Conservation (phyloP, 2,113 vertebrate genomes). For the Thinocorus orbignyianus region DNA sequence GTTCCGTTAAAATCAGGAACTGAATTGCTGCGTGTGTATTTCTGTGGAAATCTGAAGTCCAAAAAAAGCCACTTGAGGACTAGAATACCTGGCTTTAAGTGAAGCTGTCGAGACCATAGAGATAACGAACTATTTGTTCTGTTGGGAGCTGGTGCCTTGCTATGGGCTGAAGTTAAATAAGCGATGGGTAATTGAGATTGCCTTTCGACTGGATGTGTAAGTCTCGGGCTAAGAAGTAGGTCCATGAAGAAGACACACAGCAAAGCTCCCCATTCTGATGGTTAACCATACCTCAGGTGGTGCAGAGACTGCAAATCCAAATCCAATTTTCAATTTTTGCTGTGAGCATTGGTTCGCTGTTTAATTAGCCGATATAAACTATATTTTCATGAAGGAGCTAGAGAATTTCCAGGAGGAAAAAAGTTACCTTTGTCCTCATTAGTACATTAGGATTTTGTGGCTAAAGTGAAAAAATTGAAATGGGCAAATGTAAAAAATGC, state of each 20-base stretch:
- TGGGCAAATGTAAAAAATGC: not conserved
- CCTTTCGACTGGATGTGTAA: not conserved
- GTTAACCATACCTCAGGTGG: not conserved
- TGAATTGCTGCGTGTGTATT: not conserved
- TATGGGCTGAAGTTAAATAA: not conserved
- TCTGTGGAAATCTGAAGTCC: not conserved
- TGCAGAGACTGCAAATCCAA: not conserved
- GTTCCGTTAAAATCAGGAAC: not conserved
- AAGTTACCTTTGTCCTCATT: not conserved
- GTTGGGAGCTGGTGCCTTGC: not conserved
- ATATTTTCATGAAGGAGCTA: not conserved
- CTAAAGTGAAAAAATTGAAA: not conserved
- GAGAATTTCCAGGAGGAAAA: not conserved
- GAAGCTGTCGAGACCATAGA: not conserved
- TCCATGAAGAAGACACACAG: not conserved
- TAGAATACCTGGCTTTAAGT: not conserved
- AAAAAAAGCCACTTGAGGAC: not conserved
- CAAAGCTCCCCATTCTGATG: not conserved
- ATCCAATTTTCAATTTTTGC: not conserved
- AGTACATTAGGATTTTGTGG: not conserved
- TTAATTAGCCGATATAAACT: not conserved
- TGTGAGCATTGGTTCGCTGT: not conserved
- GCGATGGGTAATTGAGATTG: not conserved
- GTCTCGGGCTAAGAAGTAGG: not conserved
- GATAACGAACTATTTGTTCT: constrained; percentile 26